Base-by-base conservation (phyloP, 2,113 vertebrate genomes). In the Syngnathus scovelli region DNA sequence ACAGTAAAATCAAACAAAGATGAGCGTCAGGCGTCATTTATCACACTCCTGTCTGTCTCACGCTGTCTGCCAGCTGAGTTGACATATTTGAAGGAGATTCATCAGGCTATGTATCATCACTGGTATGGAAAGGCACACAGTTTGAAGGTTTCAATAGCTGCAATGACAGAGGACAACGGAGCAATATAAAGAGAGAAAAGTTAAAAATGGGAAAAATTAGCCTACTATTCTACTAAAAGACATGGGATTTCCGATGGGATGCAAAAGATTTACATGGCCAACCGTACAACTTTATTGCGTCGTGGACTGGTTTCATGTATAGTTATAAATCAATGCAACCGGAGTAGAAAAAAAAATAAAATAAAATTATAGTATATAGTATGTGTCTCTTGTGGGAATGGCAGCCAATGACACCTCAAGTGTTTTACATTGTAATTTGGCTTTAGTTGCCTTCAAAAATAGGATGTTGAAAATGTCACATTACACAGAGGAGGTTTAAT, bases 31-130 rank as follows among this genome's bases (percentile, higher is more conserved):
- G 68, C 66, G 55, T 64, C 65, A 43, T 78, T 79, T 68, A 67
- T 82, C 75, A 75, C 7, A 10, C 69, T 65, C 69, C 76, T 52
- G 71, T 71, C 74, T 83, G 68, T 63, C 70, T 86, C 59, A n/a
- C 19, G 8, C 66, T 39, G 58, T 63, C 79, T 74, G 70, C 70
- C 70, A 74, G 72, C 54, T 44, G 19, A 15, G n/a, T 58, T 55
- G 41, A 78, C 48, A 73, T 1, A 9, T 71, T 76, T 81, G 78
- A 83, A 75, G 78, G 76, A 27, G 69, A 12, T 59, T 66, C 79
- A 83, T 85, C 83, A 87, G 78, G 49, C 72, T 77, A 52, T 55
- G 62, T 33, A 33, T 33, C 68, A 80, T 77, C 77, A 74, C 64
- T 38, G 58, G 74, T 70, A 68, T 18, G 1, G 21, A 61, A 67